These are phyloP conservation scores for Diplodus sargus DNA, from an alignment of 2,797 vertebrate species.

Conservation along the genomic window DNA sequence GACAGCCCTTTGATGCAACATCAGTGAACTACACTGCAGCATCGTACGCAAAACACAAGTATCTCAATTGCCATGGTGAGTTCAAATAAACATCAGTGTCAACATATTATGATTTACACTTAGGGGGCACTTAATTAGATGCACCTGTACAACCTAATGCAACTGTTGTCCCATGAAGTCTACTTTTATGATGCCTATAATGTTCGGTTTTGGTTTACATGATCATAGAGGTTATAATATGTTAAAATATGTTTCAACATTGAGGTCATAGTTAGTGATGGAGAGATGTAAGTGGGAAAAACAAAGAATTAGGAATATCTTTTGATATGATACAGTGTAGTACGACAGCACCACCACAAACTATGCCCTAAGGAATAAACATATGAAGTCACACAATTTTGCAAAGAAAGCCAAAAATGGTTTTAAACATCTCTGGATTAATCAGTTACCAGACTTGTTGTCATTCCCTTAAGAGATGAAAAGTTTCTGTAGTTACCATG, in stretches of 20 bases:
- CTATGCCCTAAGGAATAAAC: not conserved
- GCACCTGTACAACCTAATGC: not conserved
- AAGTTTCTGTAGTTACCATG: not conserved
- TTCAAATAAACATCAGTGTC: conserved; percentile 9
- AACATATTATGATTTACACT: not conserved
- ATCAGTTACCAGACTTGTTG: not conserved
- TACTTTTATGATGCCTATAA: not conserved
- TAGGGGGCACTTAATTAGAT: not conserved
- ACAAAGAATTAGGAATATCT: not conserved
- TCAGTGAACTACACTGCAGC: not conserved
- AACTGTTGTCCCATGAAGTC: too few species aligned
- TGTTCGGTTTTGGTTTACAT: not conserved
- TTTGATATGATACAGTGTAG: not conserved
- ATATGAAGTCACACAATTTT: not conserved
- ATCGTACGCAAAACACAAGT: not conserved
- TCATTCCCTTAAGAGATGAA: not conserved
- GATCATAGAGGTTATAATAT: not conserved
- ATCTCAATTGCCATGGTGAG: not conserved
- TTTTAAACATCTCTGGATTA: not conserved
- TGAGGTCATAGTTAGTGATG: not conserved
- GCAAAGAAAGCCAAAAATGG: too few species aligned
- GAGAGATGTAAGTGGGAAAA: not conserved
- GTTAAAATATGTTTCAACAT: too few species aligned
- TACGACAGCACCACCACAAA: not conserved
- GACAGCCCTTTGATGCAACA: not conserved